phyloP scores from a whole-genome alignment of 2,797 vertebrate species.

The Helicolenus hilgendorfi region DNA sequence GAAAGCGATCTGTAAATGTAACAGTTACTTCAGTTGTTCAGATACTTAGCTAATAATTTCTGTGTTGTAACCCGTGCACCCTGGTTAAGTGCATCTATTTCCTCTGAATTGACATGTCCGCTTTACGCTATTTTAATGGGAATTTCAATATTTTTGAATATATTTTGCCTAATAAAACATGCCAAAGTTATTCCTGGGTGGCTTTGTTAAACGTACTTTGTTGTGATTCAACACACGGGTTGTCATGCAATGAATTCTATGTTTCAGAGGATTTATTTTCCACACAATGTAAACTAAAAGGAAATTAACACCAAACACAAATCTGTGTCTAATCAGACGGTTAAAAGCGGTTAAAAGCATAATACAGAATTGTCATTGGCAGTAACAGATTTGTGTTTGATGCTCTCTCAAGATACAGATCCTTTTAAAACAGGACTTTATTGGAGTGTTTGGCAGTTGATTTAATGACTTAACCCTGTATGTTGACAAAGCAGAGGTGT shows the following conservation, averaged over 20 bases:
- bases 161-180: conserved; percentile 82
- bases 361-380: not conserved
- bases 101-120: conserved; percentile 66
- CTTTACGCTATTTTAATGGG: conserved; percentile 78
- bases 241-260: conserved; percentile 54
- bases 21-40: conserved; percentile 73
- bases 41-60: conserved; percentile 62
- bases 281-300: conserved; percentile 26
- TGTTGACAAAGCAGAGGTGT: conserved; percentile 51
- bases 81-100: conserved; percentile 76
- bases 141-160: conserved; percentile 77
- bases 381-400: conserved; percentile 44
- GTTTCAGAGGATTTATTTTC: conserved; percentile 32
- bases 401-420: conserved; percentile 1
- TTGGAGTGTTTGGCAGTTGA: conserved; percentile 55
- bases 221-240: conserved; percentile 59
- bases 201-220: conserved; percentile 61
- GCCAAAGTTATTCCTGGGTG: conserved; percentile 79
- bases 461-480: conserved; percentile 68
- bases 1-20: conserved; percentile 69
- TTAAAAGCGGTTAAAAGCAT: not conserved
- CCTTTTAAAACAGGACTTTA: conserved; percentile 36
- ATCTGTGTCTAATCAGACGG: not conserved
- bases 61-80: conserved; percentile 80
- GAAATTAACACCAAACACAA: conserved; percentile 22